Conservation (phyloP, 2,888 invertebrate species). For the Marasmarcha lunaedactyla region DNA sequence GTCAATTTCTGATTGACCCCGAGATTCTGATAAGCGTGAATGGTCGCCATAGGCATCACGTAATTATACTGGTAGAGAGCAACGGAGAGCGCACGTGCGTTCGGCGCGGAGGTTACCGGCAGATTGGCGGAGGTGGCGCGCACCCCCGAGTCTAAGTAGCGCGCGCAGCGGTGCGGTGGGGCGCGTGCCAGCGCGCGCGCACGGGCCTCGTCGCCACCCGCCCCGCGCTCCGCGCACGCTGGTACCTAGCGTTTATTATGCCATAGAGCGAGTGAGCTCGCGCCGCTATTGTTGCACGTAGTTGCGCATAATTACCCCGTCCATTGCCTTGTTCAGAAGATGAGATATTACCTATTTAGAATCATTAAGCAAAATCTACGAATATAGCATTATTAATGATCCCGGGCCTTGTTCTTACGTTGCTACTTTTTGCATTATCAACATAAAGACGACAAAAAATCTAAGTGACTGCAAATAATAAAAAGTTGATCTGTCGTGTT, state of each 20-base stretch:
- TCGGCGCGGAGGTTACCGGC: slow-evolving; percentile 63
- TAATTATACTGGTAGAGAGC: slow-evolving; percentile 32
- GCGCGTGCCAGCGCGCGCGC: slow-evolving; percentile 52
- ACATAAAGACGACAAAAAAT: too few relatives aligned
- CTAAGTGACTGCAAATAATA: too few relatives aligned
- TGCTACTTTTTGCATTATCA: too few relatives aligned
- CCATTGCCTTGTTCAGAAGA: slow-evolving; percentile 65
- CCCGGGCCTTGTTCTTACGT: too few relatives aligned
- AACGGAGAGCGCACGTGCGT: slow-evolving; percentile 50
- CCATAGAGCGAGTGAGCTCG: slow-evolving; percentile 58
- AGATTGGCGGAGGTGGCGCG: slow-evolving; percentile 70
- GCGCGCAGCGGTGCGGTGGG: slow-evolving; percentile 53
- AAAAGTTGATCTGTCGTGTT: too few relatives aligned
- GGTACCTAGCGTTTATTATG: slow-evolving; percentile 65
- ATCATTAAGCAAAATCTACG: slow-evolving; percentile 45
- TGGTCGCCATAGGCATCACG: slow-evolving; percentile 68
- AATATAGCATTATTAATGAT: neutral
- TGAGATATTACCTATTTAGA: slow-evolving; percentile 58
- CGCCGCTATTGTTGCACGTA: slow-evolving; percentile 66
- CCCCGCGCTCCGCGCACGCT: slow-evolving; percentile 39
- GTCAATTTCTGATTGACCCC: slow-evolving; percentile 54
- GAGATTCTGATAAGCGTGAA: slow-evolving; percentile 61
- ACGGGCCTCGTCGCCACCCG: slow-evolving; percentile 31
- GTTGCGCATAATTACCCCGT: slow-evolving; percentile 66
- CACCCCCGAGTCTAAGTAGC: slow-evolving; percentile 74